These are phyloP conservation scores for Papilio protenor DNA, from an alignment of 2,888 invertebrate genomes.

Conservation along the genomic window DNA sequence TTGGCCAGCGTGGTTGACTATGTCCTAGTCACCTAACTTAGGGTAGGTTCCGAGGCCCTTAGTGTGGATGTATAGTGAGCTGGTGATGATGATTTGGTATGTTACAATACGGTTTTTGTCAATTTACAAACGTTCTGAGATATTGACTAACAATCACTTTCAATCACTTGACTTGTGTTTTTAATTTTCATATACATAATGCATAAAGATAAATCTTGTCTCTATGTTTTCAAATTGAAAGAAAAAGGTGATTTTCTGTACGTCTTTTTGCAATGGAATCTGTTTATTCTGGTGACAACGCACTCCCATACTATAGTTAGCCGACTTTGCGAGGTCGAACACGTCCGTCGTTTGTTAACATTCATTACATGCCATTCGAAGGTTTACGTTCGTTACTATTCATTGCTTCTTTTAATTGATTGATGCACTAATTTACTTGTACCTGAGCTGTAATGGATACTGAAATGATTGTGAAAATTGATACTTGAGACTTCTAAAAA, in stretches of 20 bases:
- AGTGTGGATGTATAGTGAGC: no score
- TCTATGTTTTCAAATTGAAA: no score
- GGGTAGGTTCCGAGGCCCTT: no score
- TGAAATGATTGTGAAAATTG: background rate
- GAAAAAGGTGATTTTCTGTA: background rate
- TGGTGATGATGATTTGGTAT: no score
- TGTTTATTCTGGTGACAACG: background rate
- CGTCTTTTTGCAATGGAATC: background rate
- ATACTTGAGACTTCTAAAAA: no score
- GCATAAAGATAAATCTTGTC: no score
- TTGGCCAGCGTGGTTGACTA: no score
- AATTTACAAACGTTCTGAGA: slow-evolving; percentile 1
- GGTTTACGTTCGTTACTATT: slow-evolving; percentile 36
- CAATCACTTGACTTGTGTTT: background rate
- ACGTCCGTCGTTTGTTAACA: slow-evolving; percentile 7
- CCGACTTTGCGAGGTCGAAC: slow-evolving; percentile 5
- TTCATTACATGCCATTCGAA: slow-evolving; percentile 35
- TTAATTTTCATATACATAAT: no score
- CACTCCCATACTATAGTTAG: background rate
- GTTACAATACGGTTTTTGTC: no score
- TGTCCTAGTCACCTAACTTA: no score
- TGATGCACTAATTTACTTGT: background rate
- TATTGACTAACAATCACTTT: slow-evolving; percentile 4
- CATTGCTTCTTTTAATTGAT: slow-evolving; percentile 42
- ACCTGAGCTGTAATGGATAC: background rate